Evolutionary conservation across 1,140 invertebrate species (phyloP), one percentile per base, ranked within the genome.

Genomic region (Lepidurus couesii): DNA sequence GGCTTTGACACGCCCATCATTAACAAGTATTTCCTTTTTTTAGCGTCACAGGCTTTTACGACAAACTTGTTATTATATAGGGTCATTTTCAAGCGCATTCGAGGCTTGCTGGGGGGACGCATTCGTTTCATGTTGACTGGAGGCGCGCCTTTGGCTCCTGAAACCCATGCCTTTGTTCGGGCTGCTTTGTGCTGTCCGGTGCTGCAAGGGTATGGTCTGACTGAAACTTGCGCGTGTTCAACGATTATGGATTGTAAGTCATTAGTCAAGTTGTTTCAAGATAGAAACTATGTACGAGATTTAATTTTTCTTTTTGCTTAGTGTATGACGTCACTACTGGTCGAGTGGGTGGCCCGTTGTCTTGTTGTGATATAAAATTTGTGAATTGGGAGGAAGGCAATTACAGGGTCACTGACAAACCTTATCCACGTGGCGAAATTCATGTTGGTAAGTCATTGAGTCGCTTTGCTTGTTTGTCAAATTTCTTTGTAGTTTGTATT

Each of bases 351-450:
- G 92, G 92, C 75, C 95, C 97, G 9, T 89, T 95, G 75, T 91
- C 92, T 6, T 92, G 93, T 80, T 92, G 91, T 84, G 92, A 97
- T 83, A 91, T 99, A 81, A 89, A 89, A 82, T 88, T 99, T 65
- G 90, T 94, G 74, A 93, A 96, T 87, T 99, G 97, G 97, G 91
- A 93, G 82, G 98, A 99, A 88, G 97, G 95, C 84, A 90, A 92
- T 83, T 99, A 99, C 86, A 89, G 90, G 78, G 90, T 94, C 10
- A 92, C 89, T 9, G 97, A 99, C 86, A 92, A 92, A 82, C 96
- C 96, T 0, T 90, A 91, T 88, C 96, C 97, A 1, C 87, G 93
- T 81, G 96, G 96, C 26, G 97, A 99, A 87, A 92, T 99, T 77
- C 85, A 97, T 21, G 91, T 99, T 81, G 95, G 89, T 80, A 44